Base-by-base conservation (phyloP, 2,888 invertebrate genomes). In the Agrotis segetum region DNA sequence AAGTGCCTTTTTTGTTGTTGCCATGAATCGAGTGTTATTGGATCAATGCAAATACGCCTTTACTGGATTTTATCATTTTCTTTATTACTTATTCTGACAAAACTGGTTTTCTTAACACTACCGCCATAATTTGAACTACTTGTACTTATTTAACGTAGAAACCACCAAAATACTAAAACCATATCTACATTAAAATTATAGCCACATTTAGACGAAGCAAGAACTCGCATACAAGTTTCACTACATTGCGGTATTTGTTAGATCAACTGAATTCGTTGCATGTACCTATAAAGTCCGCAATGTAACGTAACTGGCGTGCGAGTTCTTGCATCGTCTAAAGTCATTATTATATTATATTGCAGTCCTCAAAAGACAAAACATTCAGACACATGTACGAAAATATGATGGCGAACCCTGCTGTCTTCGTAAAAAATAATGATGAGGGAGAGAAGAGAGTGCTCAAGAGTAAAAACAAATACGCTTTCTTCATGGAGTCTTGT, bases 401-500 rank as follows among this genome's bases (percentile, higher is more conserved):
- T 83, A 99, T 99, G 99, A 97, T 97, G 81, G 96, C 97, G 14
- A 97, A 98, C 78, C 98, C 98, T 0, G 97, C 97, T 0, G 98
- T 99, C 0, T 97, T 99, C 88, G 97, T 98, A 0, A 96, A 95
- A 47, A 97, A 96, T 85, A 99, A 99, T 89, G 97, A 97, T 14
- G 98, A 99, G 88, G 99, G 99, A 0, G 98, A 98, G 7, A 97
- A 97, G 47, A 96, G 98, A 79, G 99, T 99, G 0, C 87, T 97
- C 0, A 90, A 88, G 2, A 91, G 93, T 47, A 91, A 89, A 64
- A 92, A 90, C 49, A 94, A 96, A 83, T 99, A 99, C 92, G 99
- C 99, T 6, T 99, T 98, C 92, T 97, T 99, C 77, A 99, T 99
- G 98, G 99, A 99, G 95, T 99, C 99, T 46, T 98, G 98, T 9